Conservation (phyloP, 1,140 invertebrate genomes). For the Drosophila funebris region DNA sequence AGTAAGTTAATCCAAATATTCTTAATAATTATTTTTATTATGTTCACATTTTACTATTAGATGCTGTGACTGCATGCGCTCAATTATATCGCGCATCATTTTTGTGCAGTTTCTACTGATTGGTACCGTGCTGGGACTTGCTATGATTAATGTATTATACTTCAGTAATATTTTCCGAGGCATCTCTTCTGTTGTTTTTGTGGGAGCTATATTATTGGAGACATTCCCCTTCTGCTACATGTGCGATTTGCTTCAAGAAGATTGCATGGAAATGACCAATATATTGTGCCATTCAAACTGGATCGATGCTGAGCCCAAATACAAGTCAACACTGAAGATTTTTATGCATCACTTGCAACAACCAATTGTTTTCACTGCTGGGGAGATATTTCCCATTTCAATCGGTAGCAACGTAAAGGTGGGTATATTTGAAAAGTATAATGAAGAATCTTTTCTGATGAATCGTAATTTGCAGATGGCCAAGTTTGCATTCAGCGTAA, state of each 20-base stretch:
- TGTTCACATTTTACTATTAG: not conserved
- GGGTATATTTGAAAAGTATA: not conserved
- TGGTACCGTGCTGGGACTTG: not conserved
- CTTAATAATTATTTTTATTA: not conserved
- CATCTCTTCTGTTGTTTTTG: not conserved
- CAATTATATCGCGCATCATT: not conserved
- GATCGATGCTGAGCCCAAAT: slow-evolving; percentile 7
- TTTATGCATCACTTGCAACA: slow-evolving; percentile 7
- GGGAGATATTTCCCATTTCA: slow-evolving; percentile 2
- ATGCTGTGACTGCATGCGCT: not conserved
- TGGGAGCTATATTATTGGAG: slow-evolving; percentile 1
- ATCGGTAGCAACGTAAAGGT: slow-evolving; percentile 16
- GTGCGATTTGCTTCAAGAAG: slow-evolving; percentile 7
- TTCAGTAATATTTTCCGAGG: not conserved
- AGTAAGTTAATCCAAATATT: slow-evolving; percentile 36
- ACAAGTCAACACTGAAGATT: slow-evolving; percentile 10
- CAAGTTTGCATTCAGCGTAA: slow-evolving; percentile 19
- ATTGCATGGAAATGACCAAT: slow-evolving; percentile 1
- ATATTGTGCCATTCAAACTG: slow-evolving; percentile 11
- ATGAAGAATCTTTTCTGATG: not conserved
- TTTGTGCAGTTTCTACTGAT: slow-evolving; percentile 20
- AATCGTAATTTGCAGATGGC: slow-evolving; percentile 3
- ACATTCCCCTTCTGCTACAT: slow-evolving; percentile 19
- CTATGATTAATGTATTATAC: not conserved
- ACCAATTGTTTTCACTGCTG: slow-evolving; percentile 14